A percentile compares a stretch with the other conserved stretches of the same genome.
phyloP scores from a whole-genome alignment of 2,113 vertebrate species.

The Lepisosteus osseus region DNA sequence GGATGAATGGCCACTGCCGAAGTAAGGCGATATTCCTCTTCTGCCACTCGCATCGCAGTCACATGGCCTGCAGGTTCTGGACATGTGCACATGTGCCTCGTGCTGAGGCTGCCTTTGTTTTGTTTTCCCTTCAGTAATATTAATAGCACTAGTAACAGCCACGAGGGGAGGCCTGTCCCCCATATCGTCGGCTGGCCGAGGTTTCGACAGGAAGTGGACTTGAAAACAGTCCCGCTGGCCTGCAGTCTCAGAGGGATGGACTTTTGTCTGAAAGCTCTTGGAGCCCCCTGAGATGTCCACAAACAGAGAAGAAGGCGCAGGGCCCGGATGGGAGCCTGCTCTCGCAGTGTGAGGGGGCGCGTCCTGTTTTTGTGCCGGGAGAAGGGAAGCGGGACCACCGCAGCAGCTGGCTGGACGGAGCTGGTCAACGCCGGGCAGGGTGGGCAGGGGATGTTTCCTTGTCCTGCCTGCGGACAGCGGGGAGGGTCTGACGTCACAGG shows the following conservation, averaged over 20 bases:
- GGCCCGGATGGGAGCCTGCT: not conserved
- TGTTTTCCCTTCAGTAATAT: not conserved
- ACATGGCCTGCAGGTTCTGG: not conserved
- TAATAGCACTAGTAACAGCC: slow-evolving; percentile 13
- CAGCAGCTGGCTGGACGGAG: not conserved
- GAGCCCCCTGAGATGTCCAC: not conserved
- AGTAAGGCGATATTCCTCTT: too few species aligned
- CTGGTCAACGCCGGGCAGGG: not conserved
- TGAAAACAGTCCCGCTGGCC: slow-evolving; percentile 8
- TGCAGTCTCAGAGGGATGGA: slow-evolving; percentile 9
- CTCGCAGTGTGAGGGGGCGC: slow-evolving; percentile 3
- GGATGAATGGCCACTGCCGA: too few species aligned
- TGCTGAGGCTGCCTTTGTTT: not conserved
- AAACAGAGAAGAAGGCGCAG: not conserved
- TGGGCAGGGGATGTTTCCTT: slow-evolving; percentile 10
- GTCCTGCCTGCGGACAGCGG: not conserved
- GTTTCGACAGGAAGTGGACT: slow-evolving; percentile 24
- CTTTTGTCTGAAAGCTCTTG: too few species aligned
- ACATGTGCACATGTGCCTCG: not conserved
- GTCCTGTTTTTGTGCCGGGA: slow-evolving; percentile 6
- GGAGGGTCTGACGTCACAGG: too few species aligned
- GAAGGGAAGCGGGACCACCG: not conserved
- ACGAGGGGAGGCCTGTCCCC: not conserved
- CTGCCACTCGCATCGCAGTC: too few species aligned
- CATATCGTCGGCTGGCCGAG: slow-evolving; percentile 5